Conservation (phyloP, 2,113 vertebrate species). For the Nothobranchius kuhntae region DNA sequence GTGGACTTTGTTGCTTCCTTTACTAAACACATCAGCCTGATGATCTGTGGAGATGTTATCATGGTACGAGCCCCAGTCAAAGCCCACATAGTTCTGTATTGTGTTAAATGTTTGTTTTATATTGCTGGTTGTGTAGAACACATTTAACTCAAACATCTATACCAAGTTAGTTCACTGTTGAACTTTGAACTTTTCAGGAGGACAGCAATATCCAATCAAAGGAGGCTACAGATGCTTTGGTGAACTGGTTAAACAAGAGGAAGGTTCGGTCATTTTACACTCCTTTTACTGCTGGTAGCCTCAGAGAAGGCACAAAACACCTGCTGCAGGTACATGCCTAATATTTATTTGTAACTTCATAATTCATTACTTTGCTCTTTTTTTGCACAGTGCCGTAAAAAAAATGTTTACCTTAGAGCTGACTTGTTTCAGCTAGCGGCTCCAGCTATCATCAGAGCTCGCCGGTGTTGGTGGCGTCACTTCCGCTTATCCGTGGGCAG, state of each 20-base stretch:
- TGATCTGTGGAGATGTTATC: slow-evolving; percentile 81
- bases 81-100: not conserved
- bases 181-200: slow-evolving; percentile 23
- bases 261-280: slow-evolving; percentile 80
- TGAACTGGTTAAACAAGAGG: slow-evolving; percentile 77
- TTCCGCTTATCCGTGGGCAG: too few relatives aligned
- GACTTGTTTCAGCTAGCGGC: too few relatives aligned
- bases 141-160: too few relatives aligned
- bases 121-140: too few relatives aligned
- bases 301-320: slow-evolving; percentile 68
- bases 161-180: not conserved
- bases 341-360: not conserved
- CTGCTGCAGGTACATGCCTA: slow-evolving; percentile 75
- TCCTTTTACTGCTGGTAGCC: slow-evolving; percentile 50
- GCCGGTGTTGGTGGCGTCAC: too few relatives aligned
- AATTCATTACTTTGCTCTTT: too few relatives aligned
- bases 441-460: too few relatives aligned
- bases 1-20: slow-evolving; percentile 81
- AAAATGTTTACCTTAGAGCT: too few relatives aligned
- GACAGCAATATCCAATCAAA: slow-evolving; percentile 32
- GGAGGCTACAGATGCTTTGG: slow-evolving; percentile 29
- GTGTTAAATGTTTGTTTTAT: not conserved
- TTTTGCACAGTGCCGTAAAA: too few relatives aligned
- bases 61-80: slow-evolving; percentile 56
- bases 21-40: slow-evolving; percentile 81